Evolutionary conservation across 2,113 vertebrate genomes (phyloP).

Genomic region (Leptocoma aspasia): DNA sequence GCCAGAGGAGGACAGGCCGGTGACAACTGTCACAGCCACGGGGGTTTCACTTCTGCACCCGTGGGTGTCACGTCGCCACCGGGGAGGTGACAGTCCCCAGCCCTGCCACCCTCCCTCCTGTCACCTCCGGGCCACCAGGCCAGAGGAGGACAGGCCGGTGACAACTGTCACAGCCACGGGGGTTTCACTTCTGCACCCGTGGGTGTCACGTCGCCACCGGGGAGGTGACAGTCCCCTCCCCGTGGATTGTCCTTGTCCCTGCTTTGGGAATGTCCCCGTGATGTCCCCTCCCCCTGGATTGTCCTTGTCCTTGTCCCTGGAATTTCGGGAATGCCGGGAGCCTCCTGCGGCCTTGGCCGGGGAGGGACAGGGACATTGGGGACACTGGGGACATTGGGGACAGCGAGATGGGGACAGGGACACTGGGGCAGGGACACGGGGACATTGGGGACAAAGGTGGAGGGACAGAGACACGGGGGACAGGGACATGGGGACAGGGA

Average conservation of each 20-base stretch:
- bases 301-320: background rate
- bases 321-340: background rate
- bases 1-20: background rate
- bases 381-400: too few species aligned
- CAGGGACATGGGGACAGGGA: background rate
- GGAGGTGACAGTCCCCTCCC: background rate
- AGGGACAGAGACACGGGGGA: too few species aligned
- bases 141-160: background rate
- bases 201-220: background rate
- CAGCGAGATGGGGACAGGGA: too few species aligned
- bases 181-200: too few species aligned
- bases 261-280: too few species aligned
- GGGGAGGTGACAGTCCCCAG: background rate
- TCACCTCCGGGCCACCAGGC: background rate
- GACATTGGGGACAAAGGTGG: too few species aligned
- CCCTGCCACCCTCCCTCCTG: background rate
- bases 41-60: too few species aligned
- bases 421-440: too few species aligned
- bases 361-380: too few species aligned
- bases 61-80: background rate
- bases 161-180: background rate
- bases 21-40: background rate
- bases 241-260: too few species aligned
- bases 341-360: background rate
- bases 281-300: background rate